Evolutionary conservation across 1,140 invertebrate genomes (phyloP).

Genomic region (Drosophila novamexicana): DNA sequence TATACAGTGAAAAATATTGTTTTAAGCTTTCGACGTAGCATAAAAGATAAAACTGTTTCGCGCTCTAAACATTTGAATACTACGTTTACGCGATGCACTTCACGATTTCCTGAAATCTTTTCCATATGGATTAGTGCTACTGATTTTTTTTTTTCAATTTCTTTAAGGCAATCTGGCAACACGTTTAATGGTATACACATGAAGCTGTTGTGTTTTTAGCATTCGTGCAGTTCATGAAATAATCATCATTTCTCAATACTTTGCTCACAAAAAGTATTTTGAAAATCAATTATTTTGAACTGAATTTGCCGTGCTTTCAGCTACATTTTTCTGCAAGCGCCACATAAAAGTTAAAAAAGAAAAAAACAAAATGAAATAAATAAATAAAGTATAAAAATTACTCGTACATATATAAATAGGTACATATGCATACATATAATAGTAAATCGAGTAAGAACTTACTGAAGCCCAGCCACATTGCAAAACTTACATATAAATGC

Average conservation of each 20-base stretch:
- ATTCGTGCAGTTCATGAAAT: background rate
- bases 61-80: constrained; percentile 21
- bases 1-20: too few species aligned
- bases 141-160: background rate
- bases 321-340: constrained; percentile 29
- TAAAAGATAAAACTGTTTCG: too few species aligned
- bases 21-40: too few species aligned
- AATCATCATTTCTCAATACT: background rate
- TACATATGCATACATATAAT: constrained; percentile 31
- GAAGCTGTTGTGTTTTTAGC: too few species aligned
- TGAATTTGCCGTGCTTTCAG: constrained; percentile 1
- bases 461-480: constrained; percentile 15
- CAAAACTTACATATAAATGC: constrained; percentile 29
- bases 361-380: background rate
- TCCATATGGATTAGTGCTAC: background rate
- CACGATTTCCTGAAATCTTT: background rate
- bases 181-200: too few species aligned
- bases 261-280: too few species aligned
- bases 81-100: background rate
- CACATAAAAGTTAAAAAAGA: constrained; percentile 12
- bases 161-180: background rate
- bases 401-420: constrained; percentile 21
- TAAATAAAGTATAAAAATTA: constrained; percentile 1
- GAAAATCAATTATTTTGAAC: background rate
- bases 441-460: constrained; percentile 26